Conservation (phyloP, 2,797 vertebrate species). For the Karalla daura region DNA sequence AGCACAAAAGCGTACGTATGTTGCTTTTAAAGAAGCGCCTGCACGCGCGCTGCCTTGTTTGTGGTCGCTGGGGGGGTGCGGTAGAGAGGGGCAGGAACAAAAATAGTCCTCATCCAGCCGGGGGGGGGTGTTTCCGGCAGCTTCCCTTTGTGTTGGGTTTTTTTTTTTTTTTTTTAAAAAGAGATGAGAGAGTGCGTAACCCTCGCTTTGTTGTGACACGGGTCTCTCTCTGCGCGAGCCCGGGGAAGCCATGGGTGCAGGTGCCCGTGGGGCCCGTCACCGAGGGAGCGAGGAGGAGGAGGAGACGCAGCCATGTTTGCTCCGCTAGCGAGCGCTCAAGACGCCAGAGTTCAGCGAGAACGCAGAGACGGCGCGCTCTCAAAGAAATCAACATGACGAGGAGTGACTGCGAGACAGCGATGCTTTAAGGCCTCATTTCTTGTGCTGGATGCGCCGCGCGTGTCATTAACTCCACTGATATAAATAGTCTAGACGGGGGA, state of each 20-base stretch:
- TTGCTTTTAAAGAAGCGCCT: slow-evolving; percentile 59
- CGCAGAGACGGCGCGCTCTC: not conserved
- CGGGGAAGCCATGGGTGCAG: not conserved
- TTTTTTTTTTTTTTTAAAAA: too few species aligned
- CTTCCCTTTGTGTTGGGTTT: slow-evolving; percentile 47
- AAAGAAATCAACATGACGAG: slow-evolving; percentile 11
- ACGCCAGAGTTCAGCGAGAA: slow-evolving; percentile 2
- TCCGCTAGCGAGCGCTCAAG: slow-evolving; percentile 3
- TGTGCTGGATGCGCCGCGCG: not conserved
- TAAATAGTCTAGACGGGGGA: slow-evolving; percentile 17
- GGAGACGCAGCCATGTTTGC: slow-evolving; percentile 14
- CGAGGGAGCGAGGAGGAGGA: not conserved
- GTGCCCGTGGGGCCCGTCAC: not conserved
- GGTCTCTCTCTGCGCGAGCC: slow-evolving; percentile 11
- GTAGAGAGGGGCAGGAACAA: not conserved
- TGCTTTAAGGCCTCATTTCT: not conserved
- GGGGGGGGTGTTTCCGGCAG: slow-evolving; percentile 19
- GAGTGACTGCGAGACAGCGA: not conserved
- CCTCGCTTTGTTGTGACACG: slow-evolving; percentile 34
- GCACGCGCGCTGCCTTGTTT: slow-evolving; percentile 45
- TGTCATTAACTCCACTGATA: slow-evolving; percentile 5
- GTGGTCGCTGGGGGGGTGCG: slow-evolving; percentile 26
- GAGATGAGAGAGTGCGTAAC: slow-evolving; percentile 4
- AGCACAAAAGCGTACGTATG: slow-evolving; percentile 61
- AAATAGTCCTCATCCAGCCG: slow-evolving; percentile 30